These are phyloP conservation scores for Cerceris rybyensis DNA, from an alignment of 2,888 invertebrate species.

Conservation along the genomic window DNA sequence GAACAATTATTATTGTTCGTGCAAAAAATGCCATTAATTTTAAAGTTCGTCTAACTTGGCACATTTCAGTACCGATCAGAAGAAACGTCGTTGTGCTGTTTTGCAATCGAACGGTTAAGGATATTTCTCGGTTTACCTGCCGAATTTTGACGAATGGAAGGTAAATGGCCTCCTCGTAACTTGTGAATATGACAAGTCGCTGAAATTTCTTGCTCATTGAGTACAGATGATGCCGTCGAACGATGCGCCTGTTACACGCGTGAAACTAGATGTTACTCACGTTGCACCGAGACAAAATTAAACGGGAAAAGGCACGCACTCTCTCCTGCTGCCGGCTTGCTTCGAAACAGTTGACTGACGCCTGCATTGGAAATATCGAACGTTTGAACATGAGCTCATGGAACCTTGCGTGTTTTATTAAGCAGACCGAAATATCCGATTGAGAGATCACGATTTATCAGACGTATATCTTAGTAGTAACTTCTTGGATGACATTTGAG, in stretches of 20 bases:
- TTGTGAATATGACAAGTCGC: background rate
- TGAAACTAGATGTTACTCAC: background rate
- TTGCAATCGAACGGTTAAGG: background rate
- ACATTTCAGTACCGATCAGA: no score
- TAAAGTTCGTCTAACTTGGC: background rate
- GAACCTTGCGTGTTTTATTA: background rate
- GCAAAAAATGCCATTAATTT: no score
- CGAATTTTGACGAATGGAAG: background rate
- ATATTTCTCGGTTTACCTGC: background rate
- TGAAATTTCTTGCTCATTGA: background rate
- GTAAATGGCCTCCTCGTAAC: background rate
- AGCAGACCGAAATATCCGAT: background rate
- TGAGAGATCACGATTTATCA: background rate
- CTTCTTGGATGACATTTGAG: no score
- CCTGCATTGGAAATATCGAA: background rate
- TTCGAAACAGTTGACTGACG: background rate
- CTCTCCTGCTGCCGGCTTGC: background rate
- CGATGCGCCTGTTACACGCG: background rate
- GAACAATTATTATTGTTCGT: no score
- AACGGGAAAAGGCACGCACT: background rate
- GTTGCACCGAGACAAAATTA: background rate
- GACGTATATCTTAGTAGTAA: no score
- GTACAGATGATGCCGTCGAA: background rate
- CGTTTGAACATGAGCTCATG: background rate
- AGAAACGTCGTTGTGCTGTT: no score